A percentile compares a stretch with the other conserved stretches of the same genome.
These are phyloP conservation scores for Trinectes maculatus DNA, from an alignment of 2,113 vertebrate genomes.

Conservation along the genomic window DNA sequence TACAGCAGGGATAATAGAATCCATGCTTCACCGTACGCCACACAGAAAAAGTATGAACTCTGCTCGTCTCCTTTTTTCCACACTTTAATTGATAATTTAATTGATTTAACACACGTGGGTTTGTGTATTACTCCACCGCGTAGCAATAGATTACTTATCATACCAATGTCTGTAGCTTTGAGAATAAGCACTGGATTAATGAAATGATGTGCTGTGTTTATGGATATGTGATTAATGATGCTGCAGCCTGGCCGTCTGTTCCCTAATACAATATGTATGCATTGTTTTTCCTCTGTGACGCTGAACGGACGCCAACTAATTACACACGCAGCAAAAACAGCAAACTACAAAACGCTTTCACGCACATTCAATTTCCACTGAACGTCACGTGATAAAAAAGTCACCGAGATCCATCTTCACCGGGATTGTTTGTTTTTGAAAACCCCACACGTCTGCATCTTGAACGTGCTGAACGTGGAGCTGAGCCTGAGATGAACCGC, in stretches of 20 bases:
- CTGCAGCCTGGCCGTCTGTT: slow-evolving; percentile 55
- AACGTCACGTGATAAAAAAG: slow-evolving; percentile 56
- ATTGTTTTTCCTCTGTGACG: slow-evolving; percentile 67
- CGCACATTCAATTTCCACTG: slow-evolving; percentile 63
- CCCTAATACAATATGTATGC: slow-evolving; percentile 76
- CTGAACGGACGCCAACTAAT: slow-evolving; percentile 65
- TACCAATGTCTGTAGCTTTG: slow-evolving; percentile 48
- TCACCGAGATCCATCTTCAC: slow-evolving; percentile 21
- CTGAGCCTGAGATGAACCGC: slow-evolving; percentile 18
- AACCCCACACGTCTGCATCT: slow-evolving; percentile 31
- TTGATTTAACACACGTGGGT: slow-evolving; percentile 38
- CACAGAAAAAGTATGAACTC: not conserved
- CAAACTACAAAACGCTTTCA: slow-evolving; percentile 60
- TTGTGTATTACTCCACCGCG: slow-evolving; percentile 28
- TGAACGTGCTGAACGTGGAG: too few species aligned
- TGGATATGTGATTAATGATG: slow-evolving; percentile 74
- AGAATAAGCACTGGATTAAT: slow-evolving; percentile 49
- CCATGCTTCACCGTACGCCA: slow-evolving; percentile 14
- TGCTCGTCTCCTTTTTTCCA: not conserved
- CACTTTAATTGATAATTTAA: slow-evolving; percentile 43
- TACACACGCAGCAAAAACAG: slow-evolving; percentile 53
- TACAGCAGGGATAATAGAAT: slow-evolving; percentile 11
- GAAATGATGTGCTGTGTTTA: slow-evolving; percentile 54
- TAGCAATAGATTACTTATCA: slow-evolving; percentile 43
- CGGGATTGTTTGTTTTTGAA: slow-evolving; percentile 27